Evolutionary conservation across 1,140 invertebrate species (phyloP), one percentile per base, ranked within the genome.

Genomic region (Pollicipes pollicipes): DNA sequence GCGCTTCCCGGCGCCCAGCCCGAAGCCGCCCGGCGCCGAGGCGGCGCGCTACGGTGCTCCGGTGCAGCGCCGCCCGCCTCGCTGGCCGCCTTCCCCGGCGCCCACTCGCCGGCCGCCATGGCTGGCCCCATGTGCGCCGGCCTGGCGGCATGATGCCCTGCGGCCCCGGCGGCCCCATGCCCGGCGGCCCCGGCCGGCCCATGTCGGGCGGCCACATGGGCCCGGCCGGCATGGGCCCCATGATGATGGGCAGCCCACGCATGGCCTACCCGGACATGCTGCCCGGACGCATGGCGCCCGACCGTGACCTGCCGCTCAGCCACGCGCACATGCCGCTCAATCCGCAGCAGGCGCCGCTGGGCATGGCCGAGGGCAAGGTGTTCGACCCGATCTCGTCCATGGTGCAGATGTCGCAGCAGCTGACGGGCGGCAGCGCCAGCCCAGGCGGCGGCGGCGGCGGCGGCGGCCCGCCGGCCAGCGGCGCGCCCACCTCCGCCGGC

Each of bases 341-440:
- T n/a, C 37, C n/a, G 64, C 31, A 64, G 70, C 70, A 58, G 64
- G 64, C 27, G 26, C 27, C 64, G 69, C 75, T 75, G 66, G 73
- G 70, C 66, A 69, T 73, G 69, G 72, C 69, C 63, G 70, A 58
- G 72, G 73, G 74, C 28, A 75, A 72, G 73, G 75, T 73, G 72
- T 95, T 95, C 79, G 93, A 95, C 82, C 92, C 93, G 0, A 95
- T 95, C 74, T 91, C 91, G 26, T 95, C 93, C 4, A 84, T 95
- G 76, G 91, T 92, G 30, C 91, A 95, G 79, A 95, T 95, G 93
- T 92, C 89, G 69, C 92, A 95, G 76, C 90, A 93, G 76, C 78
- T 95, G 30, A 92, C 91, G 3, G 71, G 73, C 66, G 72, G 72
- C 28, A 63, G 69, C 31, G 72, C 70, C 30, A 69, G 70, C 66